Evolutionary conservation across 2,888 invertebrate genomes (phyloP), one percentile per base, ranked within the genome.

Genomic region (Xiphydria camelus): DNA sequence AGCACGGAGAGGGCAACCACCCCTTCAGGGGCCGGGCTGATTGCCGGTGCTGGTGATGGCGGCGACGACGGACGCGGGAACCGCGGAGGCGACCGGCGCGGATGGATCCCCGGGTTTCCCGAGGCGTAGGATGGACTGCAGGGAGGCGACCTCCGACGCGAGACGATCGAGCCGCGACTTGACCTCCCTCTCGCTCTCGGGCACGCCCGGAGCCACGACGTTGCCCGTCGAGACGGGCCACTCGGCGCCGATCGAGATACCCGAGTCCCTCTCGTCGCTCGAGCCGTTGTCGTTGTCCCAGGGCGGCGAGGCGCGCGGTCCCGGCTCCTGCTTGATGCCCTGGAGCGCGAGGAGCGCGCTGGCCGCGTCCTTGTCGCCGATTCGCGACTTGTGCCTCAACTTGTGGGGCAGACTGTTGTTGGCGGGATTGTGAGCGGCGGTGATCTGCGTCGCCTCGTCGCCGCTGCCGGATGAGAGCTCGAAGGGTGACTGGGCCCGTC

Each of bases 201-300:
- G 81, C 22, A 77, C 76, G 14, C 59, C 51, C 21, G 77, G 70
- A 0, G 68, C 75, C 32, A 61, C 66, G 14, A 59, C 63, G 4
- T 70, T 70, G 17, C 70, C 70, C 9, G 68, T 68, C 2, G 77
- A 68, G 0, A 77, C 77, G 3, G 79, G 76, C 80, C 80, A 88
- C 55, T 88, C 88, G 5, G 83, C 84, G 2, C 88, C 91, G 42
- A 91, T 77, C 0, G 92, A 92, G 58, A 93, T 93, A 4, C 93
- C 93, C 0, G 92, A 92, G 69, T 94, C 93, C 4, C 93, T 79
- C 73, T 93, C 93, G 72, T 93, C 93, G 63, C 91, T 91, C 43
- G 91, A 92, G 20, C 92, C 92, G n/a, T n/a, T n/a, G 66, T 93
- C 92, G 20, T 87, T 90, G 73, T 91, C 91, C 88, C 91, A 91